Evolutionary conservation across 2,888 invertebrate species (phyloP).

Genomic region (Torymus tubicola): DNA sequence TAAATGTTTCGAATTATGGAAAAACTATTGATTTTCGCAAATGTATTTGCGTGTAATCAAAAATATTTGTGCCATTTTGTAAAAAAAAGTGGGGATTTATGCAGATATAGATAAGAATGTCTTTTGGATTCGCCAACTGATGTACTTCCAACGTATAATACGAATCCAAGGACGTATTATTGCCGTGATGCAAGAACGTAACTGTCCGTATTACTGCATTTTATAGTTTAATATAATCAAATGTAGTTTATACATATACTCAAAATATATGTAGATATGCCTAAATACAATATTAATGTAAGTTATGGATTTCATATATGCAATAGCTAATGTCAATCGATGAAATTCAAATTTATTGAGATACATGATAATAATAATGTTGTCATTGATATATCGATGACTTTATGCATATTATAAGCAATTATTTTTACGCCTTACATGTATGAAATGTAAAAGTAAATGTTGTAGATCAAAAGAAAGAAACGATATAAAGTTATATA

Average conservation of each 20-base stretch:
- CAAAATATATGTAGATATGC: constrained; percentile 16
- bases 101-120: constrained; percentile 1
- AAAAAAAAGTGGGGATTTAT: constrained; percentile 1
- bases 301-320: constrained; percentile 20
- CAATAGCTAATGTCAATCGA: constrained; percentile 12
- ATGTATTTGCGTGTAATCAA: constrained; percentile 9
- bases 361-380: constrained; percentile 3
- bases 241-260: constrained; percentile 32
- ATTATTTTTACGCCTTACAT: constrained; percentile 29
- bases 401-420: constrained; percentile 29
- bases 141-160: constrained; percentile 9
- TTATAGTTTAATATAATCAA: constrained; percentile 20
- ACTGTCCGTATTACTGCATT: constrained; percentile 30
- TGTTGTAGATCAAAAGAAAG: constrained; percentile 25
- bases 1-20: constrained; percentile 14
- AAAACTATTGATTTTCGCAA: constrained; percentile 34
- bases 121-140: constrained; percentile 7
- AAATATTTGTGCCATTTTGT: constrained; percentile 30
- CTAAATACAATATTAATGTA: constrained; percentile 23
- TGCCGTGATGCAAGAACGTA: constrained; percentile 27
- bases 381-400: constrained; percentile 25
- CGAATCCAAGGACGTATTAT: neutral
- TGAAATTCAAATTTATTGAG: constrained; percentile 14
- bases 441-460: constrained; percentile 24
- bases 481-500: neutral